Evolutionary conservation across 2,113 vertebrate genomes (phyloP).

Genomic region (Dasyprocta punctata): DNA sequence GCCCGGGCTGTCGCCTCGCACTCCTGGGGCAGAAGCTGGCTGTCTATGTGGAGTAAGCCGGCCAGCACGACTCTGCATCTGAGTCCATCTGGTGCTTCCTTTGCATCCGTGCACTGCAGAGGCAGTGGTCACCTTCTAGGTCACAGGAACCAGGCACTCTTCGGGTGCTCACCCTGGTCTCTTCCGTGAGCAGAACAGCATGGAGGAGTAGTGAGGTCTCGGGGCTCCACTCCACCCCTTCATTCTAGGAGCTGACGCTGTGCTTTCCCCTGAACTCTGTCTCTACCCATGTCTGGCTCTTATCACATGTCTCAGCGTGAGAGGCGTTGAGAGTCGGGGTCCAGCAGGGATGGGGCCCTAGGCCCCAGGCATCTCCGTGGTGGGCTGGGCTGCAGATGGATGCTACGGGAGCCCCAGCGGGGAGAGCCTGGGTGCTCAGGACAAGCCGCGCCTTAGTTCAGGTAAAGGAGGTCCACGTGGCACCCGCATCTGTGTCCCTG

Average conservation of each 20-base stretch:
- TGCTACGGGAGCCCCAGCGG: rapidly evolving
- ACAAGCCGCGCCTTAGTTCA: background rate
- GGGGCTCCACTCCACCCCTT: background rate
- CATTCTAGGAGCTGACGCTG: background rate
- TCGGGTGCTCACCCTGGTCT: no score
- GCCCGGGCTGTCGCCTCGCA: background rate
- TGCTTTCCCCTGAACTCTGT: background rate
- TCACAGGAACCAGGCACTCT: no score
- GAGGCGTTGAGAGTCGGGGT: rapidly evolving
- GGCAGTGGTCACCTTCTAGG: no score
- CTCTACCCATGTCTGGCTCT: background rate
- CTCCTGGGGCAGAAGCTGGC: background rate
- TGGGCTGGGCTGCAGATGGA: background rate
- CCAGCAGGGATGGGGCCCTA: rapidly evolving
- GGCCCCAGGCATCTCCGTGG: rapidly evolving
- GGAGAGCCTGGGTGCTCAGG: background rate
- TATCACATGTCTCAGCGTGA: background rate
- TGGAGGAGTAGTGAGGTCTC: no score
- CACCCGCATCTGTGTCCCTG: background rate
- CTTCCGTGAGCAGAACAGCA: no score
- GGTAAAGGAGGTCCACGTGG: background rate
- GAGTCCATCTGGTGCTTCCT: background rate
- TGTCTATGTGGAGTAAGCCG: background rate
- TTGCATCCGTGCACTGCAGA: background rate
- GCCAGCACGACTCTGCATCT: background rate